Base-by-base conservation (phyloP, 35 echinoderm and acorn worm genomes). In the Holothuria glaberrima region DNA sequence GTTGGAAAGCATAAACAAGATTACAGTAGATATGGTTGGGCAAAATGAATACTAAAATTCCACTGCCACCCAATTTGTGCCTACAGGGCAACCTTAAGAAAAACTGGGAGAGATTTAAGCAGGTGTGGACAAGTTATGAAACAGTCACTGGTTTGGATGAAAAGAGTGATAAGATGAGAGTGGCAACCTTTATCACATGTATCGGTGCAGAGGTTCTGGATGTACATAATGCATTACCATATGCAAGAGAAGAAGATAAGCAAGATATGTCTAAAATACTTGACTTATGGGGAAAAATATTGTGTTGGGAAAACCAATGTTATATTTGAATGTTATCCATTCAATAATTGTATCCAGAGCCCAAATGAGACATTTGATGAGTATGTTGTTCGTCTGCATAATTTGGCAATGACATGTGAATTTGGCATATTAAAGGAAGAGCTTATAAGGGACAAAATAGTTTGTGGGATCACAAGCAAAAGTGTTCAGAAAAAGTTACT, bases 221-320 rank as follows among this genome's bases (percentile, higher is more conserved):
- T 28, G 41, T 95, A 18, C 94, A 95, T 22, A 78, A 95, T 85
- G 86, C 85, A 21, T 71, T 95, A 12, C 86, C 86, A 18, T 95
- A 88, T 65, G 48, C 35, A 48, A 69, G 21, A 44, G 89, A 91
- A 24, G 80, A 34, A 32, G 90, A 95, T 19, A 90, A 73, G 44
- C 26, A 89, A 61, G 56, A 89, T 28, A 48, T 84, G 30, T 25
- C 12, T 38, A 54, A 81, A 26, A 95, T 89, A 32, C 30, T 89
- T n/a, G 57, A 86, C 21, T 25, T 90, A 3, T 95, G 90, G 94
- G n/a, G 80, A 67, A 13, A 83, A 66, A 76, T 86, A 95, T 77
- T 92, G 94, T 79, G 24, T 86, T 6, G 94, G 94, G 0, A 52
- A 95, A 72, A 90, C 90, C 5, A 92, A 95, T 32, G 35, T 90